Base-by-base conservation (phyloP, 1,140 invertebrate genomes). In the Micrasema longulum region DNA sequence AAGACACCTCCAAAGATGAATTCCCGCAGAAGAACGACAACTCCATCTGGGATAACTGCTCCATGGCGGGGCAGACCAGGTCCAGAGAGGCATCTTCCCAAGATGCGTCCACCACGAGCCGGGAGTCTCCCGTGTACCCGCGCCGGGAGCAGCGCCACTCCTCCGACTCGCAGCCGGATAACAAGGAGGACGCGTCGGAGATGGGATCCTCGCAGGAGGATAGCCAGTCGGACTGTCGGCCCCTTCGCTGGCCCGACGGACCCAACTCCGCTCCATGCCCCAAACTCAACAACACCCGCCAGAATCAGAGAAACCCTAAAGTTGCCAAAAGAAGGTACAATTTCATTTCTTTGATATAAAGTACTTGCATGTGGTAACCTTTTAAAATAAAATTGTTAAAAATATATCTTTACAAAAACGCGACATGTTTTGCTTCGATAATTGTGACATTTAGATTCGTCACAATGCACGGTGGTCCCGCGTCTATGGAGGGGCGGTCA, bases 141-240 rank as follows among this genome's bases (percentile, higher is more conserved):
- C 60, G 20, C 20, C 38, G 1, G n/a, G 22, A 5, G 31, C 60
- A 10, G 60, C 45, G 23, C 38, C 60, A 9, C 18, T n/a, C 57
- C 5, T 63, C 57, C 1, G 57, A 63, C 12, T 63, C 57, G 20
- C 57, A 63, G 10, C n/a, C 36, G 14, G 36, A 63, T 22, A 36
- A 43, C 11, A 45, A 63, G 18, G 36, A 63, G 14, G 60, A 45
- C n/a, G 31, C 23, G n/a, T 47, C 60, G 22, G 60, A 63, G 36
- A 41, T 63, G 3, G 60, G 60, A 6, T 64, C 60, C 12, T 64
- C 60, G 4, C 60, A 45, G 38, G 57, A 63, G 22, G 60, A 64
- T 22, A 64, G 60, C 23, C 60, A 64, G 43, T 45, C 41, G 3
- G 60, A 64, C 22, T 7, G 55, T 11, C 35, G 35, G 22, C 52